Evolutionary conservation across 2,797 vertebrate species (phyloP).

Genomic region (Acomys russatus): DNA sequence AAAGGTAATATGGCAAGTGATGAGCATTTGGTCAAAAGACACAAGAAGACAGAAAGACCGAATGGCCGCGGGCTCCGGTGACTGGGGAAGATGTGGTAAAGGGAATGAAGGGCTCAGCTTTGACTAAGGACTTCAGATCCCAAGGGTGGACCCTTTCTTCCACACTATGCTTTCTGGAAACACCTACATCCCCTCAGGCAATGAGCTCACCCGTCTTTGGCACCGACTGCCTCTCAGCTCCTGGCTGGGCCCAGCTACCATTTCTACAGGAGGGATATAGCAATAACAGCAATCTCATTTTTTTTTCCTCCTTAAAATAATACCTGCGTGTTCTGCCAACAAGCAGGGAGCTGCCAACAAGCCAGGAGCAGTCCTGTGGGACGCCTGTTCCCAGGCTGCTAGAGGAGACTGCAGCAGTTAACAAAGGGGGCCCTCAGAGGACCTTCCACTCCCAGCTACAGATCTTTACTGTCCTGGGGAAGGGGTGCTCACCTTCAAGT

Average conservation of each 20-base stretch:
- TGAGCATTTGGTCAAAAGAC: constrained; percentile 23
- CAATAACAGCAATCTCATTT: constrained; percentile 84
- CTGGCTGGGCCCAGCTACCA: constrained; percentile 82
- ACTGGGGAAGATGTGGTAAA: background rate
- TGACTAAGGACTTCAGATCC: constrained; percentile 46
- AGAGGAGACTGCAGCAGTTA: background rate
- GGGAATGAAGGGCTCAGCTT: background rate
- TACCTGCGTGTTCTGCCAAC: constrained; percentile 75
- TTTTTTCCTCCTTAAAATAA: constrained; percentile 85
- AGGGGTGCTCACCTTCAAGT: background rate
- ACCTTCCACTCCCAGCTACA: background rate
- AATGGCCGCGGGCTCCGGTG: background rate
- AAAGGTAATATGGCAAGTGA: background rate
- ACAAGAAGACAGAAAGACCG: background rate
- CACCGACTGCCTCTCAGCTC: constrained; percentile 56
- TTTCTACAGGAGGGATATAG: constrained; percentile 84
- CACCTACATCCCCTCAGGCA: constrained; percentile 61
- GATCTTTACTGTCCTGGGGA: background rate
- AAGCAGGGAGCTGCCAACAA: constrained; percentile 62
- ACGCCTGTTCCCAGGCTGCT: constrained; percentile 64
- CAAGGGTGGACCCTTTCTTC: constrained; percentile 39
- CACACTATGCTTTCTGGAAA: constrained; percentile 78
- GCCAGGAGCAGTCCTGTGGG: constrained; percentile 70
- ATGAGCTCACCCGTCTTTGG: constrained; percentile 88
- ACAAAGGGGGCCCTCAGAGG: constrained; percentile 1